phyloP scores from a whole-genome alignment of 2,113 vertebrate species.

The Otis tarda region DNA sequence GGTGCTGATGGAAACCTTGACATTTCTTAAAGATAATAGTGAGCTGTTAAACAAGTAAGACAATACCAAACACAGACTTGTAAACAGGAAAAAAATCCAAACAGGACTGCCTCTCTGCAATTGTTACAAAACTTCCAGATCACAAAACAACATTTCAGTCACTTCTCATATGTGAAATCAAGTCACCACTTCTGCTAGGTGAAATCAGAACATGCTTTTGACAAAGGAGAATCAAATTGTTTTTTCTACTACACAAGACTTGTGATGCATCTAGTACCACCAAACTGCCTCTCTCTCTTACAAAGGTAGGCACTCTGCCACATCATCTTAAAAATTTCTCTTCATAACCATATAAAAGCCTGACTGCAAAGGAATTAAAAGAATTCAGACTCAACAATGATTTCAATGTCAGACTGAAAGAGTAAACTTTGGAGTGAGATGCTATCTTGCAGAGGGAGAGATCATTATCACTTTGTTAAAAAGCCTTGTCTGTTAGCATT shows the following conservation, averaged over 20 bases:
- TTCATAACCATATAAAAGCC: background rate
- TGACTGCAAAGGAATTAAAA: constrained; percentile 51
- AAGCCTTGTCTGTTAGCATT: constrained; percentile 39
- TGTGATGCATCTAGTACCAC: background rate
- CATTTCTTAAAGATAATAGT: background rate
- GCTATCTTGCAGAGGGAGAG: constrained; percentile 49
- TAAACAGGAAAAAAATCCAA: background rate
- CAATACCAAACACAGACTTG: background rate
- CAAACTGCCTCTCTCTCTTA: background rate
- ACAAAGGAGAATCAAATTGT: background rate
- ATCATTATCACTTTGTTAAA: constrained; percentile 46
- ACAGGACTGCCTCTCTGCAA: background rate
- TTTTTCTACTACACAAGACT: background rate
- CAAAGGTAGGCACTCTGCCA: background rate
- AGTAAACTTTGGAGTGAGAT: constrained; percentile 37
- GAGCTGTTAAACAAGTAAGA: background rate
- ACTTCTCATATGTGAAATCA: background rate
- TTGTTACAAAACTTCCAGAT: background rate
- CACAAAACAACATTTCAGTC: background rate
- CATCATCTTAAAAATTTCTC: background rate
- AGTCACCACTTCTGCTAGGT: background rate
- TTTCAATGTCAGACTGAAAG: constrained; percentile 56
- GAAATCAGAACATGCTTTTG: background rate
- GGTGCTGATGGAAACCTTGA: background rate
- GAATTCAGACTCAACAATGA: constrained; percentile 58